Evolutionary conservation across 2,113 vertebrate genomes (phyloP).

Genomic region (Daphoenositta chrysoptera): DNA sequence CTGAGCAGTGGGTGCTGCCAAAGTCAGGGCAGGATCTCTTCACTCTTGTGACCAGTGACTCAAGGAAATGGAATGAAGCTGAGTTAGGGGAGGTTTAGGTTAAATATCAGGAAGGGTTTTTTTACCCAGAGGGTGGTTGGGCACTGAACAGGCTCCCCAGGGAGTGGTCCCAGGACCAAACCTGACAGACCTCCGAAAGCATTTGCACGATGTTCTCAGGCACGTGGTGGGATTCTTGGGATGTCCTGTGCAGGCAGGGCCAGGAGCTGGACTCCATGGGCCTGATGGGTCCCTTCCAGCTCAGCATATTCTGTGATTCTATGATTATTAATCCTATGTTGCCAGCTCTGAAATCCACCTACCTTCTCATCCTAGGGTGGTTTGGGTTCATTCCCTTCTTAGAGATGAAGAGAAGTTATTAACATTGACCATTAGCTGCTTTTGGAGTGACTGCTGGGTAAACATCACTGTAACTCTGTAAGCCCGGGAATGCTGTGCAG

Average conservation of each 20-base stretch:
- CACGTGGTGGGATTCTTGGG: background rate
- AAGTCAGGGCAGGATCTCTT: background rate
- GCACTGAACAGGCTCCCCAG: background rate
- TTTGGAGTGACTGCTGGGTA: background rate
- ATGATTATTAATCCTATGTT: fast-evolving
- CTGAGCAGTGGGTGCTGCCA: background rate
- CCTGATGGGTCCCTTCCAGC: background rate
- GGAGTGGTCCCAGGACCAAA: background rate
- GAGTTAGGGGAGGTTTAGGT: background rate
- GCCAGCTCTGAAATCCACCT: background rate
- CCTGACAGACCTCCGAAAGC: background rate
- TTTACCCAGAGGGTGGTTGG: background rate
- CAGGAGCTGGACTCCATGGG: background rate
- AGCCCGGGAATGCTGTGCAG: background rate
- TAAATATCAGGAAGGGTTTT: background rate
- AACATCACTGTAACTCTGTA: background rate
- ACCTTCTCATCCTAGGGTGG: background rate
- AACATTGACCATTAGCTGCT: background rate
- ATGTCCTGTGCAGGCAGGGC: background rate
- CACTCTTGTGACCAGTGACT: background rate
- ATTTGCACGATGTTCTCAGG: background rate
- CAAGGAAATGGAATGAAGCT: background rate
- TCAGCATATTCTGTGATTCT: background rate
- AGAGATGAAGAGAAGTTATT: background rate
- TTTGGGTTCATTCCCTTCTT: background rate